A percentile compares a stretch with the other conserved stretches of the same genome.
Evolutionary conservation across 2,113 vertebrate species (phyloP).

Genomic region (Tinamus guttatus): DNA sequence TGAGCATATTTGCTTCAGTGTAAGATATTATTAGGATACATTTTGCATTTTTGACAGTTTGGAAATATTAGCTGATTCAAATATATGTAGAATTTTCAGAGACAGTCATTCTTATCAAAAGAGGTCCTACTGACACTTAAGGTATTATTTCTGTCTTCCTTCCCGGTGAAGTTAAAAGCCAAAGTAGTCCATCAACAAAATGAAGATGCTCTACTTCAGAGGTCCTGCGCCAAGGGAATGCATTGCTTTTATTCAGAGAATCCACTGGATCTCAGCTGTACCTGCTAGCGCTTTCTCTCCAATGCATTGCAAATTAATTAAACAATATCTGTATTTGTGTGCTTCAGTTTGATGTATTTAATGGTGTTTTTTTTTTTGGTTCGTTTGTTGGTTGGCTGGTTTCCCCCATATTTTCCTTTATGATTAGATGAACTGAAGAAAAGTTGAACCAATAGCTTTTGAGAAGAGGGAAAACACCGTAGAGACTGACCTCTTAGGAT

Average conservation of each 20-base stretch:
- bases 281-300: not conserved
- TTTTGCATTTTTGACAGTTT: not conserved
- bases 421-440: not conserved
- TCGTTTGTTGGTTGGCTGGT: too few species aligned
- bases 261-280: not conserved
- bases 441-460: not conserved
- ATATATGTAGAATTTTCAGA: not conserved
- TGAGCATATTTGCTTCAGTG: not conserved
- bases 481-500: not conserved
- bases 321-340: not conserved
- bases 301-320: not conserved
- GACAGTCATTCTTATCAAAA: not conserved
- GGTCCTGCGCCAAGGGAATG: not conserved
- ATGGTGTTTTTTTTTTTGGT: not conserved
- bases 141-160: not conserved
- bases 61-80: not conserved
- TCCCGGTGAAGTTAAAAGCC: not conserved
- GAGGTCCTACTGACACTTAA: rapidly evolving
- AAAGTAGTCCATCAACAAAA: not conserved
- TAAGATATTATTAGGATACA: not conserved
- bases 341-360: not conserved
- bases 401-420: not conserved
- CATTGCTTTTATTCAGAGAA: not conserved
- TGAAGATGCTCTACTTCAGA: not conserved
- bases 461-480: not conserved